Percentiles rank a stretch among this genome's conserved stretches.
These are phyloP conservation scores for Dasypus novemcinctus DNA, from an alignment of 2,113 vertebrate species.

Conservation along the genomic window DNA sequence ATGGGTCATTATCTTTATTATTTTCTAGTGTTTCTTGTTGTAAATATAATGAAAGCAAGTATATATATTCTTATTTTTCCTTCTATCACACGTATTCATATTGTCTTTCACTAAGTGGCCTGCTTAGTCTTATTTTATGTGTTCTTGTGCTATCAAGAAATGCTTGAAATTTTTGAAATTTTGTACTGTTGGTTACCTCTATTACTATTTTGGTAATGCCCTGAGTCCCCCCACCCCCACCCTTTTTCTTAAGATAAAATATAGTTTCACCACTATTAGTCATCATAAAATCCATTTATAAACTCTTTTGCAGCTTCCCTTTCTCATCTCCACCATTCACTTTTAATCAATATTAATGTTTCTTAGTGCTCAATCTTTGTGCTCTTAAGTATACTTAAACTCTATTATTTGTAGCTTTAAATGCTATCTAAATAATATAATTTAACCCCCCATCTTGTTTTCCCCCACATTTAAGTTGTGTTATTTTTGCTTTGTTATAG, in stretches of 20 bases:
- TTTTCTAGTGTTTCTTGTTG: neutral
- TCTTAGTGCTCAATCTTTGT: neutral
- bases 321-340: neutral
- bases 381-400: neutral
- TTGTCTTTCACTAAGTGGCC: neutral
- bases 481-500: neutral
- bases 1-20: neutral
- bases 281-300: neutral
- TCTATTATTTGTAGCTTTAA: neutral
- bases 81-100: neutral
- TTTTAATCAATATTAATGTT: neutral
- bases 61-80: neutral
- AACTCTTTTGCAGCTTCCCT: neutral
- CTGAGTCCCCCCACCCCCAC: rapidly evolving
- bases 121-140: neutral
- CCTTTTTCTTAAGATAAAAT: neutral
- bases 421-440: neutral
- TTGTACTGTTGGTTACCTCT: neutral
- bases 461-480: neutral
- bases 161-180: neutral
- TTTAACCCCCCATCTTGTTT: neutral
- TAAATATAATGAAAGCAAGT: neutral
- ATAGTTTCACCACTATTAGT: neutral
- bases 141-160: neutral
- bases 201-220: neutral